phyloP scores from a whole-genome alignment of 2,113 vertebrate genomes.

The Fukomys damarensis region DNA sequence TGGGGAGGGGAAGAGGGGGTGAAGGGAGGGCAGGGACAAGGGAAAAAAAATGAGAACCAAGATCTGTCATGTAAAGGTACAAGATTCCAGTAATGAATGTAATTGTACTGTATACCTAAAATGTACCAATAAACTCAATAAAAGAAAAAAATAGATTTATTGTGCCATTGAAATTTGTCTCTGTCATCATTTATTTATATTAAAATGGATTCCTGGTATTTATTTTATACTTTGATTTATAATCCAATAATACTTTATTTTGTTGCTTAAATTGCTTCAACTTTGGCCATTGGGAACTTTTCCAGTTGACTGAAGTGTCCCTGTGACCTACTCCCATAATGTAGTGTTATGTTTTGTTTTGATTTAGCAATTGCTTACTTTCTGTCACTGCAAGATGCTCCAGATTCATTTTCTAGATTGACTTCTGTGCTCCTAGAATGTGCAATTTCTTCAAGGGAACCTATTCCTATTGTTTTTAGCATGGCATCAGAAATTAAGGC shows the following conservation, averaged over 20 bases:
- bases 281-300: background rate
- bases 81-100: no score
- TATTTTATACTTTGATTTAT: constrained; percentile 26
- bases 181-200: background rate
- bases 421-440: background rate
- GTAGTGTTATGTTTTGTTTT: no score
- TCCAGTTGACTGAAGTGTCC: background rate
- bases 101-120: no score
- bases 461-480: background rate
- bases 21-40: no score
- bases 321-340: background rate
- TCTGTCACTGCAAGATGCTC: background rate
- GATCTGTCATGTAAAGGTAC: no score
- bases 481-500: background rate
- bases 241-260: background rate
- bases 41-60: no score
- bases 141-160: no score
- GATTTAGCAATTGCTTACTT: background rate
- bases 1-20: no score
- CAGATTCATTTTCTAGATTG: background rate
- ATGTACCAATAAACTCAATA: no score
- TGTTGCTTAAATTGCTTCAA: background rate
- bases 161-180: background rate
- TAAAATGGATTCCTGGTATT: background rate
- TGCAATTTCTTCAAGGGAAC: background rate